Evolutionary conservation across 2,113 vertebrate species (phyloP).

Genomic region (Cyphotilapia sp.): DNA sequence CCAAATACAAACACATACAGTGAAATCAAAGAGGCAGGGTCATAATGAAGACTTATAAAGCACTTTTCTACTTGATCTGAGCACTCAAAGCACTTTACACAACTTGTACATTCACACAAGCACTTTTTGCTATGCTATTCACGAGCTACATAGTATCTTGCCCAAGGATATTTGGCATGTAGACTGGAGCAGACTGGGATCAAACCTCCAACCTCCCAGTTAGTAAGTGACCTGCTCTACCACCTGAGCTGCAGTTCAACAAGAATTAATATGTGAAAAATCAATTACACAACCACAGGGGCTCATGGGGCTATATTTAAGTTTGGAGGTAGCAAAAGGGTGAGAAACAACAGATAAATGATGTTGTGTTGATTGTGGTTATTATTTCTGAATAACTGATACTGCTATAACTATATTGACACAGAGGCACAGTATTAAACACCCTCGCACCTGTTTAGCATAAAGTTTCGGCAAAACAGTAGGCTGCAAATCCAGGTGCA

Average conservation of each 20-base stretch:
- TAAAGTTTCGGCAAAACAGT: fast-evolving
- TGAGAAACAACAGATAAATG: not conserved
- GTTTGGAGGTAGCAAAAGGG: not conserved
- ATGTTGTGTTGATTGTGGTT: not conserved
- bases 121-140: fast-evolving
- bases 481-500: not conserved
- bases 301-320: fast-evolving
- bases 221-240: not conserved
- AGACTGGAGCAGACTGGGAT: not conserved
- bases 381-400: not conserved
- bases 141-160: fast-evolving
- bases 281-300: fast-evolving
- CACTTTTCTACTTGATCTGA: not conserved
- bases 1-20: not conserved
- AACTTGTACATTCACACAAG: not conserved
- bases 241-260: fast-evolving
- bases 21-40: not conserved
- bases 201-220: fast-evolving
- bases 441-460: not conserved
- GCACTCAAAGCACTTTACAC: fast-evolving
- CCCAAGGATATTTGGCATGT: not conserved
- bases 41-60: not conserved
- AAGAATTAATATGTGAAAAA: not conserved
- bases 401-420: not conserved
- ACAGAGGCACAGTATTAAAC: fast-evolving